Percentiles rank a stretch among this genome's conserved stretches.
These are phyloP conservation scores for Pleuronectes platessa DNA, from an alignment of 2,113 vertebrate species.

Conservation along the genomic window DNA sequence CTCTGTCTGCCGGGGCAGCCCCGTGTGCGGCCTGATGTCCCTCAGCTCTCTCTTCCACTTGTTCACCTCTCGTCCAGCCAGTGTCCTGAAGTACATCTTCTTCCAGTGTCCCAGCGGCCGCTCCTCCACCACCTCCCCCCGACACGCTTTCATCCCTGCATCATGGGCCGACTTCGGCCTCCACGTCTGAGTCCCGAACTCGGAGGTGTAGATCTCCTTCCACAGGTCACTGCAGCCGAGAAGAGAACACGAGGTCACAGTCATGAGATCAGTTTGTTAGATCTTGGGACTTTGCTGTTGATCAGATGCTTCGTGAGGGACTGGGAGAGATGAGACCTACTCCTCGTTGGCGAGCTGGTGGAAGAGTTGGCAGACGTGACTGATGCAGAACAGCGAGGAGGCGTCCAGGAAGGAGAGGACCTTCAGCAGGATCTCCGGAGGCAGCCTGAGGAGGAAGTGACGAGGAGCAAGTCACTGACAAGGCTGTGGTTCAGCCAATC, in stretches of 20 bases:
- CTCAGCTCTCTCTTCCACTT: constrained; percentile 49
- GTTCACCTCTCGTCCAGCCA: constrained; percentile 29
- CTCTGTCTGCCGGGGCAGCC: constrained; percentile 39
- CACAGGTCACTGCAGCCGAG: constrained; percentile 39
- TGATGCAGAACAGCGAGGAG: constrained; percentile 49
- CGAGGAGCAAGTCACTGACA: no score
- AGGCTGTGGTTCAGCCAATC: not conserved
- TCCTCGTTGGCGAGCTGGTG: constrained; percentile 51
- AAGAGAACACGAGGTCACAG: not conserved
- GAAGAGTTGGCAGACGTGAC: constrained; percentile 58
- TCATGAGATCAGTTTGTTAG: no score
- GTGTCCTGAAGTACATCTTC: constrained; percentile 45
- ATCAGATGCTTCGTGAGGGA: no score
- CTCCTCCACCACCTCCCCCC: not conserved
- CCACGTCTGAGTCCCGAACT: constrained; percentile 45
- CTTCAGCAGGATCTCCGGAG: constrained; percentile 53
- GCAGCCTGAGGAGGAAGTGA: constrained; percentile 45
- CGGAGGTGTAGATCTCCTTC: constrained; percentile 46
- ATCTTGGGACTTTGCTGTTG: no score
- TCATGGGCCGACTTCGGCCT: not conserved
- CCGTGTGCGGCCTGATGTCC: constrained; percentile 31
- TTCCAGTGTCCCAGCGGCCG: constrained; percentile 43
- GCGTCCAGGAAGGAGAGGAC: constrained; percentile 60
- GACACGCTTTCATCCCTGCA: fast-evolving
- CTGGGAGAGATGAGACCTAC: constrained; percentile 32